phyloP scores from a whole-genome alignment of 2,888 invertebrate genomes.

The Thera obeliscata region DNA sequence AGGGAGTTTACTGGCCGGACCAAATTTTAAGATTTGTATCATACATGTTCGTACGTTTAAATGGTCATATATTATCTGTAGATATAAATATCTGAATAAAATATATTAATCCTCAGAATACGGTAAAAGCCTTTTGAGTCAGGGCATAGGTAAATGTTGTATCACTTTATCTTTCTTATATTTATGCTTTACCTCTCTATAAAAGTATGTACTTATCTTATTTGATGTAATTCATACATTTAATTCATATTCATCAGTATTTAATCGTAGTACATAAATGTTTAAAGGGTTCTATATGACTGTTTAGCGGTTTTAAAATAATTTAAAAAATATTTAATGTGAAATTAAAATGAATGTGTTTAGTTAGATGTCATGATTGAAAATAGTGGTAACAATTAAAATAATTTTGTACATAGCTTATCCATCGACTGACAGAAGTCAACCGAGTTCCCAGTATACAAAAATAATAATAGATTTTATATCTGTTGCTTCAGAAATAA shows the following conservation, averaged over 20 bases:
- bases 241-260: conserved; percentile 2
- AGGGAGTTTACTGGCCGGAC: conserved; percentile 60
- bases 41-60: conserved; percentile 20
- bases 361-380: background rate
- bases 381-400: background rate
- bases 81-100: conserved; percentile 6
- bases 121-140: background rate
- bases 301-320: conserved; percentile 27
- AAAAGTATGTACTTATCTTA: background rate
- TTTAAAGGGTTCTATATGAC: conserved; percentile 20
- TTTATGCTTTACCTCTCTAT: background rate
- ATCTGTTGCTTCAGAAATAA: background rate
- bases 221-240: conserved; percentile 1
- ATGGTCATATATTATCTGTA: conserved; percentile 26
- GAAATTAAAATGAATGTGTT: conserved; percentile 17
- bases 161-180: background rate
- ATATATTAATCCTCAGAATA: conserved; percentile 5
- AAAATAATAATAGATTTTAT: background rate
- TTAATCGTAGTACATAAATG: background rate
- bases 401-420: background rate
- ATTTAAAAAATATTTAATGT: conserved; percentile 5
- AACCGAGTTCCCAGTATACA: background rate
- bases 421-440: background rate
- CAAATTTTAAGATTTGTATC: conserved; percentile 46
- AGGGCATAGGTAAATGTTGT: background rate